phyloP scores from a whole-genome alignment of 1,140 invertebrate species.

The Calycopis cecrops region DNA sequence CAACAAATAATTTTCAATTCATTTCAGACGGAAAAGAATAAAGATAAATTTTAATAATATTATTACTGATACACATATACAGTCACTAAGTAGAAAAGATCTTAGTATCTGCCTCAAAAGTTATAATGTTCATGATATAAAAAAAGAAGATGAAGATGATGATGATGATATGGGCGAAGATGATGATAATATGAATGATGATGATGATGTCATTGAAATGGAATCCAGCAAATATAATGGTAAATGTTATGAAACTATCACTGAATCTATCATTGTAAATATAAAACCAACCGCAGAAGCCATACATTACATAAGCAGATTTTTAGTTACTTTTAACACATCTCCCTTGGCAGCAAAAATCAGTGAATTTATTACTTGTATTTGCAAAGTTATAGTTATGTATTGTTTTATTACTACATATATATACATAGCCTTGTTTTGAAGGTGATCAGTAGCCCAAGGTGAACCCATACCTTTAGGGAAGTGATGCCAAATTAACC shows the following conservation, averaged over 20 bases:
- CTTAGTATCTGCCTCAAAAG: constrained; percentile 60
- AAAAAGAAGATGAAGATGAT: constrained; percentile 26
- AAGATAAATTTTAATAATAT: constrained; percentile 65
- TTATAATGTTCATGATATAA: constrained; percentile 50
- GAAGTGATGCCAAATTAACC: no score
- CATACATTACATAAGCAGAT: no score
- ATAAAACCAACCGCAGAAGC: no score
- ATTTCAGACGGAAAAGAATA: constrained; percentile 57
- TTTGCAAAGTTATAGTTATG: no score
- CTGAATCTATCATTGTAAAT: no score
- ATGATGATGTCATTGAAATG: constrained; percentile 52
- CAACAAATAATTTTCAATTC: constrained; percentile 13
- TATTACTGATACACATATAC: constrained; percentile 57
- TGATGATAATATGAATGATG: constrained; percentile 52
- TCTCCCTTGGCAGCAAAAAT: no score
- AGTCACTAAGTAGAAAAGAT: constrained; percentile 54
- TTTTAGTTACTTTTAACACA: no score
- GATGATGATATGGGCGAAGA: constrained; percentile 35
- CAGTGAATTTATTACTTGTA: no score
- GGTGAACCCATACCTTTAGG: no score
- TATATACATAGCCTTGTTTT: no score
- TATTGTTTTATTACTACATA: no score
- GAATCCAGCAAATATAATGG: constrained; percentile 65
- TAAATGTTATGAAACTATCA: constrained; percentile 25
- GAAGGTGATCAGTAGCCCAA: no score